Base-by-base conservation (phyloP, 2,888 invertebrate species). In the Synanthedon myopaeformis region DNA sequence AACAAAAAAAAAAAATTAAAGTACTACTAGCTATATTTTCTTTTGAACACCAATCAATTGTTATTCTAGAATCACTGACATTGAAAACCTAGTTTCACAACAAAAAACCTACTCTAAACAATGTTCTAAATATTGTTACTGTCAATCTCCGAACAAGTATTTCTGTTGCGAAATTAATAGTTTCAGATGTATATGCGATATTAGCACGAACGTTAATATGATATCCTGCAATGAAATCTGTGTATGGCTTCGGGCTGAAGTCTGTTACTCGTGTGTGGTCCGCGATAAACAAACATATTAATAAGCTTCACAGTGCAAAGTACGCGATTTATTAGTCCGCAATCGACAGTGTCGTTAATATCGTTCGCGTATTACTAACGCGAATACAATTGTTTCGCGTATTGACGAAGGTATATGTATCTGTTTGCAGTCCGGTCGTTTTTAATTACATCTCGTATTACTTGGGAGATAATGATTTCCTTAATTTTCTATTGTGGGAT, bases 181-280 rank as follows among this genome's bases (percentile, higher is more conserved):
- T 64, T 61, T 57, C 55, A 63, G 66, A 61, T 68, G 69, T 73
- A 74, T 78, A 79, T 79, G 72, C 76, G 76, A 80, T 79, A 45
- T 45, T 45, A 13, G 45, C 45, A 45, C 12, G n/a, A 13, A 45
- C 45, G 45, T 45, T 45, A 80, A 79, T 76, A 74, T 78, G 76
- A 82, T 83, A 81, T 85, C 84, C 82, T 82, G 84, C 82, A 79
- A 80, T 83, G 72, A 82, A 82, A 78, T 73, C 69, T 63, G 70
- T 61, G 71, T 78, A 82, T 70, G 81, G 81, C 79, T 80, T 80
- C 79, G 59, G 53, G 58, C 59, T 72, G 72, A 75, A 64, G 78
- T 73, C 79, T 76, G 79, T 59, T 73, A 68, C 68, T 67, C 78
- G 80, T 76, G 85, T 85, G 86, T 85, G 85, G 85, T 83, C 82